These are phyloP conservation scores for Cerceris rybyensis DNA, from an alignment of 2,888 invertebrate species.

Conservation along the genomic window DNA sequence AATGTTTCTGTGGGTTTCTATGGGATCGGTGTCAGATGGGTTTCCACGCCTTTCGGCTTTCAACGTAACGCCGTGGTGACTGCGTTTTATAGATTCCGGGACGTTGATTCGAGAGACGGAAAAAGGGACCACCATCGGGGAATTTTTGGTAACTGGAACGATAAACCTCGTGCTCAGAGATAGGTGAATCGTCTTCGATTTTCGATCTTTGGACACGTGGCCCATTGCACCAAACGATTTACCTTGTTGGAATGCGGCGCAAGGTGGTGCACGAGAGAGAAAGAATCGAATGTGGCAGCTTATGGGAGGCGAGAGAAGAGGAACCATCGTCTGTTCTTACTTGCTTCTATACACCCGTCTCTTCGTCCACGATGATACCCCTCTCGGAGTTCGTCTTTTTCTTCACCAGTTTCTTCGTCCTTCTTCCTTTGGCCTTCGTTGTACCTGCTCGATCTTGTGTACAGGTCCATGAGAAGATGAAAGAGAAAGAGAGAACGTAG, in stretches of 20 bases:
- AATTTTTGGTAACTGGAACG: constrained; percentile 7
- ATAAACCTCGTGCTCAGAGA: neutral
- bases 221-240: constrained; percentile 49
- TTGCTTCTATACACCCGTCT: constrained; percentile 40
- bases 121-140: neutral
- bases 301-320: constrained; percentile 51
- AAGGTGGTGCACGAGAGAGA: constrained; percentile 64
- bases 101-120: neutral
- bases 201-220: constrained; percentile 53
- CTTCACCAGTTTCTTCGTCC: constrained; percentile 2
- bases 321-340: constrained; percentile 54
- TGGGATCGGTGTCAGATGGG: constrained; percentile 10
- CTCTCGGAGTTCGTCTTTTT: constrained; percentile 14
- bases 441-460: constrained; percentile 47
- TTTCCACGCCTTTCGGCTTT: constrained; percentile 8
- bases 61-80: neutral
- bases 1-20: neutral
- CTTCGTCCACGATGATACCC: constrained; percentile 41
- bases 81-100: constrained; percentile 11
- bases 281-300: constrained; percentile 50
- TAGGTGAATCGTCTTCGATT: constrained; percentile 25
- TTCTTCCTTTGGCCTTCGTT: constrained; percentile 17
- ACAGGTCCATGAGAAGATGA: constrained; percentile 49
- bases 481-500: constrained; percentile 46
- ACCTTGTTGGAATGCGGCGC: constrained; percentile 64